These are phyloP conservation scores for Agapetus fuscipes DNA, from an alignment of 2,888 invertebrate species.

Conservation along the genomic window DNA sequence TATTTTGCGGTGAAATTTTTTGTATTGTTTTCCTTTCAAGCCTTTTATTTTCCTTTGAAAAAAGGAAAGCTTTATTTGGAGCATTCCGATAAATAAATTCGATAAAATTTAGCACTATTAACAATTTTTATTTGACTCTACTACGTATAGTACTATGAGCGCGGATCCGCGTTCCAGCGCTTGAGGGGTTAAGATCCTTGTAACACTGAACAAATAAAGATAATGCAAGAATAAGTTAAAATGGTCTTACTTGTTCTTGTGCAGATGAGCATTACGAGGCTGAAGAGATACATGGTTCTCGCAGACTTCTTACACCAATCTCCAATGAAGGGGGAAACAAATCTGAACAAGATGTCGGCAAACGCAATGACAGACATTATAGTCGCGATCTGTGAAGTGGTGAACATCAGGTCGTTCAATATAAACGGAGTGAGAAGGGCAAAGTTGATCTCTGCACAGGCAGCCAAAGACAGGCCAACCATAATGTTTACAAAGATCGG, in stretches of 20 bases:
- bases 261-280: conserved; percentile 48
- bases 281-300: conserved; percentile 53
- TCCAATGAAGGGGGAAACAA: conserved; percentile 56
- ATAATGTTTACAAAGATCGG: conserved; percentile 58
- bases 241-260: conserved; percentile 53
- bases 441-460: conserved; percentile 62
- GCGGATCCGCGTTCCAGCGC: too few relatives aligned
- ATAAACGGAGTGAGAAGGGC: conserved; percentile 57
- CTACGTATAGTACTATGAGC: too few relatives aligned
- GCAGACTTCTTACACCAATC: conserved; percentile 52
- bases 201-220: not conserved
- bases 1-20: too few relatives aligned
- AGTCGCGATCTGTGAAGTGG: conserved; percentile 48
- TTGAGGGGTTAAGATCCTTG: too few relatives aligned
- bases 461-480: conserved; percentile 56
- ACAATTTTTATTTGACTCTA: too few relatives aligned
- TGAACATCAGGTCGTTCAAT: conserved; percentile 50
- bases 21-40: too few relatives aligned
- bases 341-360: conserved; percentile 49
- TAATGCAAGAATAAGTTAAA: not conserved
- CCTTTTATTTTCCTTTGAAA: too few relatives aligned
- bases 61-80: too few relatives aligned
- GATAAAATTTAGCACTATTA: too few relatives aligned
- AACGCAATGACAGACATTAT: conserved; percentile 53
- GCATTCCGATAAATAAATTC: too few relatives aligned